A percentile compares a stretch with the other conserved stretches of the same genome.
Evolutionary conservation across 2,888 invertebrate genomes (phyloP).

Genomic region (Rhagophthalmus giganteus): DNA sequence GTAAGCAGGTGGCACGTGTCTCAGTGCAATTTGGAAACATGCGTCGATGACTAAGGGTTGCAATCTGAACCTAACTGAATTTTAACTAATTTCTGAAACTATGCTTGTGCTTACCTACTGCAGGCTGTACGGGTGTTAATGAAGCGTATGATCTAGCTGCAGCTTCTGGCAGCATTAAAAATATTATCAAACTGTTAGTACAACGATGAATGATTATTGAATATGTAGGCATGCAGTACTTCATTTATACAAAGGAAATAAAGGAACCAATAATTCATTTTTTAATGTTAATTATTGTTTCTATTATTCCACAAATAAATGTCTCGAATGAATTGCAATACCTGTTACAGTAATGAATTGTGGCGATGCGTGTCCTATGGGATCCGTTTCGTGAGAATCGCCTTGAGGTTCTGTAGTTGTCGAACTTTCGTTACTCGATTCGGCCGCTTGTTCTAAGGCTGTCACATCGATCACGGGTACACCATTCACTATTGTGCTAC

Average conservation of each 20-base stretch:
- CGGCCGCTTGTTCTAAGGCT: constrained; percentile 60
- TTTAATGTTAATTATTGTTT: no score
- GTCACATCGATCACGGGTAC: constrained; percentile 56
- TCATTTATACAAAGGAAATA: constrained; percentile 4
- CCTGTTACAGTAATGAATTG: constrained; percentile 76
- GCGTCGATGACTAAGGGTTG: constrained; percentile 8
- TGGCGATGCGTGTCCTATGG: constrained; percentile 56
- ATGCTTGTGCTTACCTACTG: constrained; percentile 55
- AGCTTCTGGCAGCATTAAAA: constrained; percentile 54
- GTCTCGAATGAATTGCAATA: constrained; percentile 52
- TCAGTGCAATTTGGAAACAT: constrained; percentile 4
- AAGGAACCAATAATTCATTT: no score
- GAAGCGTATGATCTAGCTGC: constrained; percentile 61
- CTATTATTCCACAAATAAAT: constrained; percentile 5
- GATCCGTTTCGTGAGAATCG: constrained; percentile 58
- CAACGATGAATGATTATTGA: not conserved
- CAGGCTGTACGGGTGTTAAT: constrained; percentile 59
- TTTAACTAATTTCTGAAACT: not conserved
- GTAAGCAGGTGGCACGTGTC: constrained; percentile 30
- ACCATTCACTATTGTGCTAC: constrained; percentile 46
- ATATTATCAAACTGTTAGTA: constrained; percentile 10
- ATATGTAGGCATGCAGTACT: no score
- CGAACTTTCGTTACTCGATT: constrained; percentile 63
- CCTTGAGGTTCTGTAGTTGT: constrained; percentile 58
- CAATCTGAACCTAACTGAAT: constrained; percentile 3